Base-by-base conservation (phyloP, 2,113 vertebrate genomes). In the Corythoichthys haematopterus region DNA sequence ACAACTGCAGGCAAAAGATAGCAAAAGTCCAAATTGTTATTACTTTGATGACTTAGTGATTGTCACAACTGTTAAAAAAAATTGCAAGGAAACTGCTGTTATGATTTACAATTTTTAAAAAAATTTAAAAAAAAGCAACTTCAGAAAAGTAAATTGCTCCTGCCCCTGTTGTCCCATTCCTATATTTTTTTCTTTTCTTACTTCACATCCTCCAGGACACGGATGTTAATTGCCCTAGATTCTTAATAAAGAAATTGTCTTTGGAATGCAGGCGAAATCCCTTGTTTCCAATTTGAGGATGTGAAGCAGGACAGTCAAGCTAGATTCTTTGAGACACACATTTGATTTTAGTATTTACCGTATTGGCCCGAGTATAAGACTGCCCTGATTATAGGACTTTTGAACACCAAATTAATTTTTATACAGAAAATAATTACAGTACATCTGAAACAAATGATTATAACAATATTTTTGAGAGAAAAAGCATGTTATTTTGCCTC, bases 201-300 rank as follows among this genome's bases (percentile, higher is more conserved):
- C 74, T 66, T 48, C 45, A 60, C 68, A 58, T 78, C 81, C 81
- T 80, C 70, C 71, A 72, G 81, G 79, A 73, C 70, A 68, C 77
- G 68, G 43, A 50, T 56, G 72, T 76, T 88, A 87, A 87, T 85
- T 87, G 70, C 69, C 84, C 84, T 71, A 84, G 70, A 84, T 88
- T 88, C 84, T 58, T 75, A 67, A 84, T 80, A 68, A 76, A 78
- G 84, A 80, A 80, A 71, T 10, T 71, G 55, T 69, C 81, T 76
- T 86, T 65, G 6, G 69, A 85, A 87, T 84, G 69, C 77, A 88
- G 83, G 59, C 58, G 8, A 71, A 55, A 70, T 81, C 75, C 80
- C 78, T 47, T 62, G 78, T 53, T 76, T 70, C 68, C 45, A 50
- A 52, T 2, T 47, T 20, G 45, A 33, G 35, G 53, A 14, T 56